Base-by-base conservation (phyloP, 2,888 invertebrate species). In the Chloromyia formosa region DNA sequence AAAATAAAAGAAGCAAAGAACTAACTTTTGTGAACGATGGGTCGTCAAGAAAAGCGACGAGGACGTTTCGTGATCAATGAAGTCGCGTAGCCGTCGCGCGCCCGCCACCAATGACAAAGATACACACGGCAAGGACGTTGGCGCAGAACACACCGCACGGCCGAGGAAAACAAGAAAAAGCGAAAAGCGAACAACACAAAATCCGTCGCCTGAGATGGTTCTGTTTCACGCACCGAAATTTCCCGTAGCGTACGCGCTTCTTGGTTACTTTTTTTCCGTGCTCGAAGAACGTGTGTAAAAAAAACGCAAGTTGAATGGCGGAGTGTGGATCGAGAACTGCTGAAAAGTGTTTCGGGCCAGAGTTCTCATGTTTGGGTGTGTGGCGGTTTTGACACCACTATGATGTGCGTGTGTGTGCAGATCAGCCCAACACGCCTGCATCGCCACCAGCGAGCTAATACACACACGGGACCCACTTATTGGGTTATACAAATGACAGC, bases 301-400 rank as follows among this genome's bases (percentile, higher is more conserved):
- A 14, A 66, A 49, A 35, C 27, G 27, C 27, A 35, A 66, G 22
- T 49, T 45, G 71, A 71, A 71, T 71, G 71, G 71, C 71, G 71
- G 71, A 71, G 56, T 71, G 66, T 66, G 66, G 66, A 66, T 35
- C 71, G 56, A 71, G 71, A 56, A 71, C 71, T 40, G 27, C 23
- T 54, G 71, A 56, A 71, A 71, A 71, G 20, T 58, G 56, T 18
- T 71, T 20, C 66, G 20, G n/a, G 42, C 14, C 66, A 12, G 49
- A 35, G 27, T 35, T 35, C 27, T 35, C 7, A 7, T 35, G 27
- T 7, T 4, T 35, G 27, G 2, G 27, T 35, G 27, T 4, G 27
- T 35, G 7, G 27, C 27, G 27, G 3, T 35, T 35, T 35, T 35
- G 27, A 35, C 27, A 35, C 7, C 27, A 35, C 7, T 35, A 4